Conservation (phyloP, 2,888 invertebrate genomes). For the Drosophila kanekoi region DNA sequence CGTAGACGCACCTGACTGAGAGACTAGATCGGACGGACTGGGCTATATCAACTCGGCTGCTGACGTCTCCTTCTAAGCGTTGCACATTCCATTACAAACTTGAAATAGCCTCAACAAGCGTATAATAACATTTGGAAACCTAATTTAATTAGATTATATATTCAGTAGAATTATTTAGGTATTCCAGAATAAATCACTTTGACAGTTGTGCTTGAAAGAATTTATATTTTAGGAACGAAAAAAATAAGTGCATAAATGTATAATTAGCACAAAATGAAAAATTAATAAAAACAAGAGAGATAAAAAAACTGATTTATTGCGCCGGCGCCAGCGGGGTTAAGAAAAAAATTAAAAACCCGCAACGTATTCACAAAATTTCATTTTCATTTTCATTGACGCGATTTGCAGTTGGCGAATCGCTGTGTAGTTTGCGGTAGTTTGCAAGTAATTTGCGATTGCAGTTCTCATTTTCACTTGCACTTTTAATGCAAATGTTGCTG, state of each 20-base stretch:
- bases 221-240: neutral
- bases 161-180: neutral
- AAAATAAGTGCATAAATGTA: neutral
- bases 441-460: slow-evolving; percentile 68
- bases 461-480: slow-evolving; percentile 76
- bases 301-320: slow-evolving; percentile 32
- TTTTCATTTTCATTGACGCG: slow-evolving; percentile 57
- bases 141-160: no score
- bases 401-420: slow-evolving; percentile 18
- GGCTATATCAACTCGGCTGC: no score
- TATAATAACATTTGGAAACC: no score
- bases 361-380: slow-evolving; percentile 31
- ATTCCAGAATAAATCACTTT: neutral
- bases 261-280: slow-evolving; percentile 11
- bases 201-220: neutral
- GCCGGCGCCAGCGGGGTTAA: slow-evolving; percentile 42
- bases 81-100: no score
- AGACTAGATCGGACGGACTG: no score
- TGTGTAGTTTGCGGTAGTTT: slow-evolving; percentile 43
- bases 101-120: no score
- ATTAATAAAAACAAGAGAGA: slow-evolving; percentile 7
- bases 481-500: slow-evolving; percentile 76
- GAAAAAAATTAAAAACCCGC: slow-evolving; percentile 5
- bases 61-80: no score
- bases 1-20: no score